phyloP scores from a whole-genome alignment of 2,888 invertebrate species.

The Drosophila nr. perissopoda region DNA sequence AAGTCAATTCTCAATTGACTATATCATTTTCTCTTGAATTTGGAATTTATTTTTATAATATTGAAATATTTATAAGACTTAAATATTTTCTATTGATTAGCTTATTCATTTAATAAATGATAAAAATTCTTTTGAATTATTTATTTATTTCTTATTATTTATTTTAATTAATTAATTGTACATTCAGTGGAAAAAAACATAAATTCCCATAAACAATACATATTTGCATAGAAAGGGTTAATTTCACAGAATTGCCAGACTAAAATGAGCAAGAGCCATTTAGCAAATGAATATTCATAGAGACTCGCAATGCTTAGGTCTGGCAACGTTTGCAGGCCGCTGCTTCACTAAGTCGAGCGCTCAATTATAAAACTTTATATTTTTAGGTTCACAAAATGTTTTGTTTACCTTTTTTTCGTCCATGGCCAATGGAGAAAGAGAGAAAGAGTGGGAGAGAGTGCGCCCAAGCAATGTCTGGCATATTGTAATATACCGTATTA shows the following conservation, averaged over 20 bases:
- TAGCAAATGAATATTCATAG: constrained; percentile 49
- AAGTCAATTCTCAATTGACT: background rate
- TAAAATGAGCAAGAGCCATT: constrained; percentile 36
- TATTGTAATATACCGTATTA: constrained; percentile 66
- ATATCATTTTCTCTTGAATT: background rate
- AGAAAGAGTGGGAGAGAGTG: background rate
- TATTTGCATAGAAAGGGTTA: background rate
- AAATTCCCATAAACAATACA: background rate
- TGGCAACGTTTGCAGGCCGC: constrained; percentile 36
- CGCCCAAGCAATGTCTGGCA: constrained; percentile 36
- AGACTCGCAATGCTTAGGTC: constrained; percentile 26
- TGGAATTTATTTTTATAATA: background rate
- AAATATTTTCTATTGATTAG: background rate
- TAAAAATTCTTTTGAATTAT: background rate
- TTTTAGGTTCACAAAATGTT: constrained; percentile 47
- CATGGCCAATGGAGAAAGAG: background rate
- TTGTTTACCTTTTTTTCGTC: constrained; percentile 59
- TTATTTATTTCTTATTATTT: background rate
- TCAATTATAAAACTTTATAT: constrained; percentile 69
- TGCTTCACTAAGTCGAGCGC: constrained; percentile 65
- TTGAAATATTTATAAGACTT: background rate
- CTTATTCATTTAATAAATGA: background rate
- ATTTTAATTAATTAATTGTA: background rate
- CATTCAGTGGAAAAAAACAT: too few species aligned
- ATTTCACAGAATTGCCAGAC: background rate